Base-by-base conservation (phyloP, 2,888 invertebrate species). In the Parnassius glacialis region DNA sequence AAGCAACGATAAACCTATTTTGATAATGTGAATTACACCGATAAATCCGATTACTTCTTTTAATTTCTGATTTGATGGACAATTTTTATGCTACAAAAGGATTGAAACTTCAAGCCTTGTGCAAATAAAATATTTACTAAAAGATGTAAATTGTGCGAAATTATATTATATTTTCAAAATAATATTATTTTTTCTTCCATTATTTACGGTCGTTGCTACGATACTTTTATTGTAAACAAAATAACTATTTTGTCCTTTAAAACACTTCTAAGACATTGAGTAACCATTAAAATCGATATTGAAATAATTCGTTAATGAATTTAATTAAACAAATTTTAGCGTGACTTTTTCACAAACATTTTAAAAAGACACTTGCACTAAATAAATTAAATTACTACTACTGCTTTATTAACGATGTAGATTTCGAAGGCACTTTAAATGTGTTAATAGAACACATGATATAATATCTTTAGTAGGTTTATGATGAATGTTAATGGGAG, bases 181-280 rank as follows among this genome's bases (percentile, higher is more conserved):
- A 43, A n/a, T n/a, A 45, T 11, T 11, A 12, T 45, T n/a, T n/a
- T 45, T 5, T 45, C n/a, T 59, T n/a, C 34, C 16, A 42, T 42
- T 20, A 52, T 61, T 57, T 10, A 20, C 68, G 73, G 72, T 70
- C 76, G 87, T 87, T 87, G 86, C 86, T 87, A 86, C 67, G 86
- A 75, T 83, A 87, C 85, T 84, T 87, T 84, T 78, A 77, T 82
- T 79, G 84, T 85, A 85, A 88, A 87, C 87, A 85, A 75, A 80
- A 79, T 78, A 25, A 44, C 74, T 80, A 25, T 25, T 84, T 83
- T 83, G 80, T 83, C 78, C 44, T 12, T 13, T 47, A 9, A 47
- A 34, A 54, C 10, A 25, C 42, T 16, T 34, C 12, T 7, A 57
- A 42, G 34, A 44, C 57, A 47, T 16, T 47, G 41, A 25, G 41